Evolutionary conservation across 2,888 invertebrate genomes (phyloP), one percentile per base, ranked within the genome.

Genomic region (Euzophera pinguis): DNA sequence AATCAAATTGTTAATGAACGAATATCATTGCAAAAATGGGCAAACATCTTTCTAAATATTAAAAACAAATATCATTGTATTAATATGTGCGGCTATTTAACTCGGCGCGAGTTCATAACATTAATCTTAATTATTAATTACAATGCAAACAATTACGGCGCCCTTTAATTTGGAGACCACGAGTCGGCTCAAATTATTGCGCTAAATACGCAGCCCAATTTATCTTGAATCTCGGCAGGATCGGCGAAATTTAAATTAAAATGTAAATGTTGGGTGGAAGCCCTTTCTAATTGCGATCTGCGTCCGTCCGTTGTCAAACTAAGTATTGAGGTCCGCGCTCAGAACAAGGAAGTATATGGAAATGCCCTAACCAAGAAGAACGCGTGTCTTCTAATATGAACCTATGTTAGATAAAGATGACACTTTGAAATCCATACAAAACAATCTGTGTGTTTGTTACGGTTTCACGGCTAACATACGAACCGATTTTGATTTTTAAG

Each of bases 231-330:
- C 84, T 83, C 82, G 83, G 82, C 84, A 84, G 82, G 82, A 82
- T 81, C 78, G 78, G 75, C 66, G 78, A 84, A 84, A 86, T 89
- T 89, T 83, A 84, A 87, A 89, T 89, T 87, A 80, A 88, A 89
- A 90, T 90, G 89, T 87, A 88, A 88, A 89, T 89, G 84, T 82
- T 84, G 83, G 73, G 73, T 67, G 65, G 76, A 69, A 65, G 73
- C 77, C 75, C 81, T 78, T 75, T 81, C 81, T 88, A 85, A 88
- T 88, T 88, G 84, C 78, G 73, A 79, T 73, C 73, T 65, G 71
- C 77, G 78, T 72, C 78, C 72, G 74, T 67, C 73, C 80, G 78
- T 77, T 80, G 81, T 79, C 81, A 77, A 76, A 79, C 65, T 79
- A 65, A 68, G 69, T 60, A 63, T 69, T 72, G 67, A 62, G 72